Base-by-base conservation (phyloP, 2,113 vertebrate species). In the Heliornis fulica region DNA sequence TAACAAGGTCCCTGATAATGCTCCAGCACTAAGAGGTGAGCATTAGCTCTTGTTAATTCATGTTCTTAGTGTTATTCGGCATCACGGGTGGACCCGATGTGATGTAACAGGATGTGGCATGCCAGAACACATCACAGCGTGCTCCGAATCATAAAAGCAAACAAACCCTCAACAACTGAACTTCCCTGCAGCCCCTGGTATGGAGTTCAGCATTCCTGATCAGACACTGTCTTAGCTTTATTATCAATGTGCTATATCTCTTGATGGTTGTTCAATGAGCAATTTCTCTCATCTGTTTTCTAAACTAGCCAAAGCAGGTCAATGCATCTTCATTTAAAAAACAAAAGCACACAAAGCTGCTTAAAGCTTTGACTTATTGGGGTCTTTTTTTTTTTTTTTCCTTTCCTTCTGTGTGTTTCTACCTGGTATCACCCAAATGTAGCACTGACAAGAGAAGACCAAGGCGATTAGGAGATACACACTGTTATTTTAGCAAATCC, bases 51-150 rank as follows among this genome's bases (percentile, higher is more conserved):
- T 80, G 83, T 82, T 87, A 97, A 96, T 84, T 92, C 82, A 59
- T 53, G 63, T 84, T 96, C 74, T 94, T 59, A 69, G 72, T 34
- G 40, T 51, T 94, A 74, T 45, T 83, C 31, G 15, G 82, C 41
- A 90, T 80, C 84, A 31, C 2, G 0, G 63, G 31, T 65, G 90
- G 88, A 79, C 66, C 64, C 2, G 1, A 92, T 5, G 6, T 71
- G 92, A 94, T 95, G 51, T 95, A 96, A 95, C 82, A 90, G 75
- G 87, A 89, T 76, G 83, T 97, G 92, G 43, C 94, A 94, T 50
- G 83, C 71, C 74, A 89, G 90, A 92, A 91, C n/a, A 40, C 65
- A 89, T 59, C 66, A 63, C 66, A 50, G 84, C 38, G 60, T 46
- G 85, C 71, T 59, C 34, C 7, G 91, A 94, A 95, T 94, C 5